These are phyloP conservation scores for Pristionchus mayeri DNA, from an alignment of 2,888 invertebrate genomes.

Conservation along the genomic window DNA sequence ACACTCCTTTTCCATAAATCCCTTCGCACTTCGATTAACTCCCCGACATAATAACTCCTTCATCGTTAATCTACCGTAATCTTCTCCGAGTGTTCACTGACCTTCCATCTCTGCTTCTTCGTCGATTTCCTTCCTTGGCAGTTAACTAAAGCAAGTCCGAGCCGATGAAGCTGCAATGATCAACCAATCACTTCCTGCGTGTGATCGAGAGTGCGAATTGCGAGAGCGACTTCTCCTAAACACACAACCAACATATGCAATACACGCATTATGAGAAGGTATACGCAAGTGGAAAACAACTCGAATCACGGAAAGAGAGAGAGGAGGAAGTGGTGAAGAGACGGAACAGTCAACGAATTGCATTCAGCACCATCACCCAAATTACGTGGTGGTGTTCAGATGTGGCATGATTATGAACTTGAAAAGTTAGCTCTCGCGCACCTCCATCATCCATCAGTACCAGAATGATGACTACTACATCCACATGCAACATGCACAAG, in stretches of 20 bases:
- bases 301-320: background rate
- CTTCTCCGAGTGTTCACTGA: background rate
- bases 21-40: background rate
- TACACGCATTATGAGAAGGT: background rate
- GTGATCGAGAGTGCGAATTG: background rate
- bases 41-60: background rate
- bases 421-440: no score
- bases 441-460: background rate
- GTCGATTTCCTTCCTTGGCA: background rate
- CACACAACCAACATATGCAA: background rate
- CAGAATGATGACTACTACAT: background rate
- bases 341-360: background rate
- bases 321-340: background rate
- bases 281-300: conserved; percentile 24
- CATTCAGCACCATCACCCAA: background rate
- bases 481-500: background rate
- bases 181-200: background rate
- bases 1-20: background rate
- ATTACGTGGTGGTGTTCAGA: background rate
- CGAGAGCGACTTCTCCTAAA: background rate
- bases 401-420: no score
- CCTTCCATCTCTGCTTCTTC: conserved; percentile 21
- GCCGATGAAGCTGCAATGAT: background rate
- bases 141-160: conserved; percentile 13
- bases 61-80: background rate